Evolutionary conservation across 2,888 invertebrate species (phyloP).

Genomic region (Melanostoma mellinum): DNA sequence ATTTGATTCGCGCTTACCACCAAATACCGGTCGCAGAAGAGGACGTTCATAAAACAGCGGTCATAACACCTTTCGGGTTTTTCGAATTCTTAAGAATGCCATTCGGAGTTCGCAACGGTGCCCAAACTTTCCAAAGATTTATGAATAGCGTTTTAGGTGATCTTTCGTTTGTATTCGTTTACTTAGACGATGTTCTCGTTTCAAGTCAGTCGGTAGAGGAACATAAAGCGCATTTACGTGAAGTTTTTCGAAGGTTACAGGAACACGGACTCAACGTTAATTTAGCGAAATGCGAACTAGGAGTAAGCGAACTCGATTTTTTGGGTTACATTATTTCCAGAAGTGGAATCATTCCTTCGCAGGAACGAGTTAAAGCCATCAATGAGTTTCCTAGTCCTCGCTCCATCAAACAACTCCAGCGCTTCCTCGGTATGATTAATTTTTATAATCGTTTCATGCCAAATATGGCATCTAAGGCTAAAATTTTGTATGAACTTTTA

Average conservation of each 20-base stretch:
- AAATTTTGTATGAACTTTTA: too few relatives aligned
- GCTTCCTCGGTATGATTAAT: conserved; percentile 29
- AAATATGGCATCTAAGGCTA: too few relatives aligned
- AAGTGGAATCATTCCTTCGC: conserved; percentile 24
- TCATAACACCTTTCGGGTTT: too few relatives aligned
- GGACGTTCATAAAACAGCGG: too few relatives aligned
- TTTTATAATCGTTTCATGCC: conserved; percentile 37
- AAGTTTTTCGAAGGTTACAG: conserved; percentile 28
- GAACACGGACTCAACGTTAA: conserved; percentile 27
- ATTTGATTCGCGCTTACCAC: too few relatives aligned
- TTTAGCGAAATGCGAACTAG: conserved; percentile 24
- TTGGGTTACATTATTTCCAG: conserved; percentile 11
- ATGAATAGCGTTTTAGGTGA: too few relatives aligned
- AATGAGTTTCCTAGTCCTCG: conserved; percentile 14
- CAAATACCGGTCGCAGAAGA: too few relatives aligned
- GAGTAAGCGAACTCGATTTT: conserved; percentile 25
- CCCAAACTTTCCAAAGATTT: too few relatives aligned
- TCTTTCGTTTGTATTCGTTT: too few relatives aligned
- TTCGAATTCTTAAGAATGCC: too few relatives aligned
- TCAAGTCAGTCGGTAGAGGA: conserved; percentile 8
- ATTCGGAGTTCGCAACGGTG: too few relatives aligned
- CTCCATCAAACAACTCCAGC: conserved; percentile 26
- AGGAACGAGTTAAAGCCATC: conserved; percentile 25
- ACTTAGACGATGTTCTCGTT: conserved; percentile 5
- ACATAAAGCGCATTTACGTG: conserved; percentile 13